Percentiles rank a stretch among this genome's conserved stretches.
Conservation (phyloP, 2,888 invertebrate species). For the Drosophila kambysellisi region DNA sequence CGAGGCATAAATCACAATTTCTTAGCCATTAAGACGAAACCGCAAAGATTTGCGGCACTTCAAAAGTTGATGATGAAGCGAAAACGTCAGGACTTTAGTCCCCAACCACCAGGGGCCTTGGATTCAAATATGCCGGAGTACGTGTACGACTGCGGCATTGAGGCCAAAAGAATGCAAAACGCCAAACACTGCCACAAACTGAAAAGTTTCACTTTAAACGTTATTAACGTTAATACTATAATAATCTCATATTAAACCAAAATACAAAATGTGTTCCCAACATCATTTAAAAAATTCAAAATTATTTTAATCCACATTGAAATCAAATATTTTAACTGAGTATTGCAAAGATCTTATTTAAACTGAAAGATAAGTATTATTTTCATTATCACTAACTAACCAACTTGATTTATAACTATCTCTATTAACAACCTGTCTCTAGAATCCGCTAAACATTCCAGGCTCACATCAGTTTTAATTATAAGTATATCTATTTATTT, state of each 20-base stretch:
- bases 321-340: not conserved
- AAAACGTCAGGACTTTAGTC: conserved; percentile 36
- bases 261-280: not conserved
- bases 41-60: conserved; percentile 78
- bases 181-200: conserved; percentile 42
- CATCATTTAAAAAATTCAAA: not conserved
- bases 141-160: conserved; percentile 11
- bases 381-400: not conserved
- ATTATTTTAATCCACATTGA: not conserved
- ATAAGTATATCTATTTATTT: not conserved
- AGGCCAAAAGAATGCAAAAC: conserved; percentile 24
- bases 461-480: not conserved
- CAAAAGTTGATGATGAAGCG: conserved; percentile 68
- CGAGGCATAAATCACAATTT: conserved; percentile 71
- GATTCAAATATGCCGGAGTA: conserved; percentile 37
- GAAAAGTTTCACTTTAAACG: conserved; percentile 7
- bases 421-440: not conserved
- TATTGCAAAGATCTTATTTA: not conserved
- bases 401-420: not conserved
- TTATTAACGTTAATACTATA: not conserved
- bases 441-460: not conserved
- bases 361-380: not conserved
- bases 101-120: conserved; percentile 25
- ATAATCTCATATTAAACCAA: too few relatives aligned
- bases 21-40: conserved; percentile 79